Percentiles rank a stretch among this genome's conserved stretches.
Conservation (phyloP, 1,140 invertebrate species). For the Cepaea nemoralis region DNA sequence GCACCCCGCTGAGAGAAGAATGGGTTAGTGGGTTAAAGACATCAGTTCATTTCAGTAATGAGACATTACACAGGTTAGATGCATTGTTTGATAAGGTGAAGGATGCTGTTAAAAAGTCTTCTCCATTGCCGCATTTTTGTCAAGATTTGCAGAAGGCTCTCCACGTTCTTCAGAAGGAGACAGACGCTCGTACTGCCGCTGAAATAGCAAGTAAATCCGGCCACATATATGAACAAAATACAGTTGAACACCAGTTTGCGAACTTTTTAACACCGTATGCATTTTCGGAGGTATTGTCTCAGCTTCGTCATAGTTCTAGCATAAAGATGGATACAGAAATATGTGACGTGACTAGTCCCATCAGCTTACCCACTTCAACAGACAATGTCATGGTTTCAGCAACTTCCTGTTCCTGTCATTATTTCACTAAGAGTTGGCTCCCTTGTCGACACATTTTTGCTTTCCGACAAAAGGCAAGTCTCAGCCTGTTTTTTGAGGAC, state of each 20-base stretch:
- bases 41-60: slow-evolving; percentile 17
- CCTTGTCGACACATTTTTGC: slow-evolving; percentile 26
- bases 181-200: slow-evolving; percentile 1
- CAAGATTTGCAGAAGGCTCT: slow-evolving; percentile 8
- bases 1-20: slow-evolving; percentile 8
- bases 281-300: neutral
- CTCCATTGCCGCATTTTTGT: neutral
- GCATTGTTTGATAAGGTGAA: neutral
- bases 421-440: slow-evolving; percentile 3
- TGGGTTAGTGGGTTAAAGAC: slow-evolving; percentile 24
- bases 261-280: slow-evolving; percentile 27
- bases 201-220: neutral
- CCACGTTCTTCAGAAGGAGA: neutral
- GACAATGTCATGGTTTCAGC: slow-evolving; percentile 2
- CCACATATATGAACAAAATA: neutral
- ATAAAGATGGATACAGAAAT: slow-evolving; percentile 13
- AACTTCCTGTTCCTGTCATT: slow-evolving; percentile 20
- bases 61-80: slow-evolving; percentile 11
- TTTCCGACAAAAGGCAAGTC: neutral
- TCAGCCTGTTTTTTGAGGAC: slow-evolving; percentile 17
- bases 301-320: neutral
- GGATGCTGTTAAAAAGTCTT: slow-evolving; percentile 7
- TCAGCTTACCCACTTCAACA: neutral
- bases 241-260: neutral
- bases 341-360: neutral